Percentiles rank a stretch among this genome's conserved stretches.
These are phyloP conservation scores for Grammomys dolichurus DNA, from an alignment of 2,113 vertebrate species.

Conservation along the genomic window DNA sequence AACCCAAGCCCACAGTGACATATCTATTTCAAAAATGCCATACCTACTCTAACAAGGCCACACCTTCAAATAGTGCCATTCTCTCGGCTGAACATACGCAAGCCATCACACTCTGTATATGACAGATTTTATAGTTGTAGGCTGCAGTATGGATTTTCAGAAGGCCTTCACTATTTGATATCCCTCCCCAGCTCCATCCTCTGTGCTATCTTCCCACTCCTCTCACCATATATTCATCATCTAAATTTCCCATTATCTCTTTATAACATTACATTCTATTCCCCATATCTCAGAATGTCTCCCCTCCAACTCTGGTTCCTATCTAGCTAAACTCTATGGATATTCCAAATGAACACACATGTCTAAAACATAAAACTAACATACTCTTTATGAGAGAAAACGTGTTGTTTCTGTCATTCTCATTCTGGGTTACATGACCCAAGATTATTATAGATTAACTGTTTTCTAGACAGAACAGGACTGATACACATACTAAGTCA, in stretches of 20 bases:
- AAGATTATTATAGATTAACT: not conserved
- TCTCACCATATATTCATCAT: not conserved
- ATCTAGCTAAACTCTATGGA: not conserved
- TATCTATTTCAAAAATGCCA: no score
- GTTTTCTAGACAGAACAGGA: not conserved
- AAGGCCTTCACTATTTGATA: not conserved
- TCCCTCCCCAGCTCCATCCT: not conserved
- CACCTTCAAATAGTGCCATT: no score
- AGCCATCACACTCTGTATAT: not conserved
- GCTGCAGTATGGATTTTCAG: not conserved
- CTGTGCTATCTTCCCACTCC: not conserved
- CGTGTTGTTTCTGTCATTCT: not conserved
- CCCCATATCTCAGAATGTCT: not conserved
- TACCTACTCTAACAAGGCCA: no score
- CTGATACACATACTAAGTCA: not conserved
- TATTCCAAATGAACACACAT: not conserved
- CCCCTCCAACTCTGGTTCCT: not conserved
- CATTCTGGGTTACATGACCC: not conserved
- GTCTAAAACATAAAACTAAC: not conserved
- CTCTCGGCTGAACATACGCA: no score
- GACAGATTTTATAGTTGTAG: not conserved
- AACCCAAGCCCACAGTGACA: no score
- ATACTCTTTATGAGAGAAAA: not conserved
- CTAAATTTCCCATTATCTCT: not conserved
- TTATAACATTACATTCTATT: not conserved